These are phyloP conservation scores for Mesitornis unicolor DNA, from an alignment of 2,113 vertebrate species.

Conservation along the genomic window DNA sequence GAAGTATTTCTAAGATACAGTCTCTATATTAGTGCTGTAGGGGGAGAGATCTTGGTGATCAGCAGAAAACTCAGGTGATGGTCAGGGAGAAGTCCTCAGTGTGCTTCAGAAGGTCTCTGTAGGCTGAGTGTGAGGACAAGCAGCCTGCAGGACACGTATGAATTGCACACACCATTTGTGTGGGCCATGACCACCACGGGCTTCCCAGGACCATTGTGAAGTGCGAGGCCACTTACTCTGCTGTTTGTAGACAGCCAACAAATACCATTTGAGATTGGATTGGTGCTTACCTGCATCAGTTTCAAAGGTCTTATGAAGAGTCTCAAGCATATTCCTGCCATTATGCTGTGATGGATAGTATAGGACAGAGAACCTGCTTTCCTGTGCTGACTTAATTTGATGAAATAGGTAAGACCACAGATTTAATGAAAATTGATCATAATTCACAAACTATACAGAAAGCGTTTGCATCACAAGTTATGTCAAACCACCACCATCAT, in stretches of 20 bases:
- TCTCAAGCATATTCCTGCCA: neutral
- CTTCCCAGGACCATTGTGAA: neutral
- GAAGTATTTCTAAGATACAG: neutral
- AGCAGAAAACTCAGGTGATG: neutral
- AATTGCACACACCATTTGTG: neutral
- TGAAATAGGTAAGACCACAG: neutral
- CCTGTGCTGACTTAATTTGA: neutral
- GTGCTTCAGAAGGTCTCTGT: neutral
- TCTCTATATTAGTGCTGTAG: neutral
- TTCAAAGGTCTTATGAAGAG: neutral
- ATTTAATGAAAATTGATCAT: neutral
- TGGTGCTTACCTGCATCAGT: neutral
- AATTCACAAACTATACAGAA: neutral
- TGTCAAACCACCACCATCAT: neutral
- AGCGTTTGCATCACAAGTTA: neutral
- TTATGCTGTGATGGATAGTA: neutral
- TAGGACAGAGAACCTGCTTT: neutral
- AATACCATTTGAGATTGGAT: neutral
- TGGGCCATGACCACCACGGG: rapidly evolving
- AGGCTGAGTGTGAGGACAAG: neutral
- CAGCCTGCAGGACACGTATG: rapidly evolving
- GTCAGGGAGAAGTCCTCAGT: neutral
- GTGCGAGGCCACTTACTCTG: rapidly evolving
- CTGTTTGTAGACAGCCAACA: neutral
- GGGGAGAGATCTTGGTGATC: no score